phyloP scores from a whole-genome alignment of 2,113 vertebrate genomes.

The Pica pica region DNA sequence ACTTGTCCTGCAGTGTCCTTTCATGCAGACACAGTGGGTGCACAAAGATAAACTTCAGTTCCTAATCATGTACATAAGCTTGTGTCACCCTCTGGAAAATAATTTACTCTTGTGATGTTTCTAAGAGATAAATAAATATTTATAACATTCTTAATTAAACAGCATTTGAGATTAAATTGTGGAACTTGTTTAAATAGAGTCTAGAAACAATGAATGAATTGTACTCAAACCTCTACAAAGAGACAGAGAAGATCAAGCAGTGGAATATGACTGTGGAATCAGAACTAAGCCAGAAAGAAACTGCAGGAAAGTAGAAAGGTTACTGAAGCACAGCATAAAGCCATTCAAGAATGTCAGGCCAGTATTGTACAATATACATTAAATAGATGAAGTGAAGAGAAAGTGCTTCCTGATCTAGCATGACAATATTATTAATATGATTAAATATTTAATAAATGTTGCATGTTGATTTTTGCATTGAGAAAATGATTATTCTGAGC shows the following conservation, averaged over 20 bases:
- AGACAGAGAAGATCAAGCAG: constrained; percentile 86
- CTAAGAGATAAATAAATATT: not conserved
- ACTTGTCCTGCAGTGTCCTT: not conserved
- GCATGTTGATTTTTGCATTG: not conserved
- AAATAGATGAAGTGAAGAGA: not conserved
- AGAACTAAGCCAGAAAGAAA: constrained; percentile 78
- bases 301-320: constrained; percentile 85
- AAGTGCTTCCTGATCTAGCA: not conserved
- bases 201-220: constrained; percentile 73
- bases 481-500: not conserved
- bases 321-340: constrained; percentile 86
- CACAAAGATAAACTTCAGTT: not conserved
- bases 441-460: constrained; percentile 4
- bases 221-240: constrained; percentile 81
- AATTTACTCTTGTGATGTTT: not conserved
- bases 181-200: constrained; percentile 67
- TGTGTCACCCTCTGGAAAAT: not conserved
- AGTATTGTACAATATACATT: not conserved
- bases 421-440: not conserved
- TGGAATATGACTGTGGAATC: constrained; percentile 84
- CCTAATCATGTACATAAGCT: not conserved
- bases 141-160: not conserved
- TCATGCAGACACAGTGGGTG: not conserved
- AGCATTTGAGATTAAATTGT: not conserved
- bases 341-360: constrained; percentile 90